A percentile compares a stretch with the other conserved stretches of the same genome.
Conservation (phyloP, 2,113 vertebrate genomes). For the Cyphomyrus discorhynchus region DNA sequence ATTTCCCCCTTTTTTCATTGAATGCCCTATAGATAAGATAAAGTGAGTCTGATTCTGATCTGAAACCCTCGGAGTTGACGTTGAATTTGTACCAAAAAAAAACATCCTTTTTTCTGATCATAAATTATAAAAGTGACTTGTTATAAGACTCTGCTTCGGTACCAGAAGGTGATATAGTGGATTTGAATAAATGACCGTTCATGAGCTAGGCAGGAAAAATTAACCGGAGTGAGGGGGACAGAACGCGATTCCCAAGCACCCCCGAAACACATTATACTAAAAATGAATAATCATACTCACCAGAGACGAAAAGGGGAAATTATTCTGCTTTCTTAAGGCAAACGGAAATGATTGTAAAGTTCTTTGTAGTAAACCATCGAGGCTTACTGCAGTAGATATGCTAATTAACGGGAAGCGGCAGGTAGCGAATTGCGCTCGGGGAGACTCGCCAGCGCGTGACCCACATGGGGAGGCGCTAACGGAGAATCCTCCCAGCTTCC, state of each 20-base stretch:
- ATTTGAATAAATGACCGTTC: neutral
- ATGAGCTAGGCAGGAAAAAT: neutral
- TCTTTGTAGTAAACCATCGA: slow-evolving; percentile 52
- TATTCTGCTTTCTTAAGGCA: slow-evolving; percentile 35
- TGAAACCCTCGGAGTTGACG: neutral
- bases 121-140: neutral
- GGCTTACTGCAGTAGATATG: slow-evolving; percentile 40
- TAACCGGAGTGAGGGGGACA: neutral
- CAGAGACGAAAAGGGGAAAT: slow-evolving; percentile 39
- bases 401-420: slow-evolving; percentile 34
- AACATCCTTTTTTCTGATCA: neutral
- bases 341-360: slow-evolving; percentile 52
- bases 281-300: slow-evolving; percentile 5
- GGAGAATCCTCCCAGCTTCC: neutral
- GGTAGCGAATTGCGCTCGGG: slow-evolving; percentile 31
- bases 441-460: slow-evolving; percentile 29
- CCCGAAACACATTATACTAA: neutral
- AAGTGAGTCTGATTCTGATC: neutral
- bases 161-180: neutral
- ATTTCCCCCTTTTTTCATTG: neutral
- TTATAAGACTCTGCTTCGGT: neutral
- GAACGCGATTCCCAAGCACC: neutral
- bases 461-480: slow-evolving; percentile 4
- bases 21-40: neutral
- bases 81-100: neutral